Percentiles rank a stretch among this genome's conserved stretches.
Conservation (phyloP, 2,113 vertebrate genomes). For the Lagopus leucura region DNA sequence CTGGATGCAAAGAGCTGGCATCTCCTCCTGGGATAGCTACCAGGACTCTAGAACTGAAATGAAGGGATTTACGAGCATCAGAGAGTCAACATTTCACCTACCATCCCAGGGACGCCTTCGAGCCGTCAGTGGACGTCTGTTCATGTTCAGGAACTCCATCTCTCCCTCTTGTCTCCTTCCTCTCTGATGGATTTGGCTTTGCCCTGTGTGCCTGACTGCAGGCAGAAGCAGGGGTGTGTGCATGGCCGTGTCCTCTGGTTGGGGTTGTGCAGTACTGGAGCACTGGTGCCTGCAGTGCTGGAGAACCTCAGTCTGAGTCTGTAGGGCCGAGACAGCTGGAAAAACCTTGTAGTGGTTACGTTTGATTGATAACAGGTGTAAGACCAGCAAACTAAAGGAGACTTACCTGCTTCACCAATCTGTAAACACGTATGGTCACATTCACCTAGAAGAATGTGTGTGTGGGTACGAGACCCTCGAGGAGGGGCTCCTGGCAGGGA, state of each 20-base stretch:
- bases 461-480: neutral
- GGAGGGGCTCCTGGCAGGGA: neutral
- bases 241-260: neutral
- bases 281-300: neutral
- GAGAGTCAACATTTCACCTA: neutral
- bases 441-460: neutral
- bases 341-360: neutral
- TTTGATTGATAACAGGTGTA: neutral
- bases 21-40: neutral
- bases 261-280: neutral
- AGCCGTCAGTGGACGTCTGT: neutral
- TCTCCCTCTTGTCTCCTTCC: neutral
- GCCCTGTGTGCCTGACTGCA: neutral
- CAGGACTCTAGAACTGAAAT: neutral
- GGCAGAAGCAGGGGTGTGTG: accelerated
- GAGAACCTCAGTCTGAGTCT: neutral
- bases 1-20: neutral
- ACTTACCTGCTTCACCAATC: neutral
- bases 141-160: neutral
- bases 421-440: accelerated
- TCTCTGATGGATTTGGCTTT: neutral
- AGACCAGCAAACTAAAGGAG: neutral
- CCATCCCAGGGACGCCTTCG: neutral
- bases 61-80: neutral
- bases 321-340: neutral